Evolutionary conservation across 2,113 vertebrate genomes (phyloP).

Genomic region (Lanius collurio): DNA sequence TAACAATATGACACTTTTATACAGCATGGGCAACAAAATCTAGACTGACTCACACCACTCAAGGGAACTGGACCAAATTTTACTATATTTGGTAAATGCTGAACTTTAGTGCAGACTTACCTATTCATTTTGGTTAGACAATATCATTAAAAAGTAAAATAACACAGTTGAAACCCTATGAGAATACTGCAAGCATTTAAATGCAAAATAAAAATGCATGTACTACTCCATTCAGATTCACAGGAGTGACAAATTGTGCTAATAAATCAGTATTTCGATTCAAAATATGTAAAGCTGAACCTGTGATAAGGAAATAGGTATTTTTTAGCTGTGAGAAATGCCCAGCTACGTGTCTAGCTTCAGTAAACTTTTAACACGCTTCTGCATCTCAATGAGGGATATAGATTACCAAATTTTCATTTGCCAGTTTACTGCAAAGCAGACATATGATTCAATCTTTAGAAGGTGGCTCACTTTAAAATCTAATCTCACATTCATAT

Average conservation of each 20-base stretch:
- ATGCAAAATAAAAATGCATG: constrained; percentile 31
- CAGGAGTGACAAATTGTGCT: constrained; percentile 30
- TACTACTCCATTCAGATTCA: constrained; percentile 16
- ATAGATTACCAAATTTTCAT: constrained; percentile 56
- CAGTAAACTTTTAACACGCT: neutral
- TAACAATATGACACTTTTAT: neutral
- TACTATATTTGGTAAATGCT: neutral
- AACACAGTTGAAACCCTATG: neutral
- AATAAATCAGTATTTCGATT: constrained; percentile 36
- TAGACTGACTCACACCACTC: neutral
- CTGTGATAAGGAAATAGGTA: neutral
- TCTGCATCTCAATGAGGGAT: constrained; percentile 2
- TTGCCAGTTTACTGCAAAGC: constrained; percentile 59
- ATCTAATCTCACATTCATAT: constrained; percentile 73
- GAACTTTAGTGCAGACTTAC: neutral
- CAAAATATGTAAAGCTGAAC: neutral
- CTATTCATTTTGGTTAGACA: neutral
- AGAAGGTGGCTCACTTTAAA: constrained; percentile 70
- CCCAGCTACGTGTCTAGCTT: neutral
- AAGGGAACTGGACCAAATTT: neutral
- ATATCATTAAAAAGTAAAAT: neutral
- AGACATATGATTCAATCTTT: constrained; percentile 68
- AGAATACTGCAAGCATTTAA: neutral
- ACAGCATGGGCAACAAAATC: neutral
- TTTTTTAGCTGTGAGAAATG: constrained; percentile 14